Evolutionary conservation across 2,888 invertebrate species (phyloP).

Genomic region (Agrochola macilenta): DNA sequence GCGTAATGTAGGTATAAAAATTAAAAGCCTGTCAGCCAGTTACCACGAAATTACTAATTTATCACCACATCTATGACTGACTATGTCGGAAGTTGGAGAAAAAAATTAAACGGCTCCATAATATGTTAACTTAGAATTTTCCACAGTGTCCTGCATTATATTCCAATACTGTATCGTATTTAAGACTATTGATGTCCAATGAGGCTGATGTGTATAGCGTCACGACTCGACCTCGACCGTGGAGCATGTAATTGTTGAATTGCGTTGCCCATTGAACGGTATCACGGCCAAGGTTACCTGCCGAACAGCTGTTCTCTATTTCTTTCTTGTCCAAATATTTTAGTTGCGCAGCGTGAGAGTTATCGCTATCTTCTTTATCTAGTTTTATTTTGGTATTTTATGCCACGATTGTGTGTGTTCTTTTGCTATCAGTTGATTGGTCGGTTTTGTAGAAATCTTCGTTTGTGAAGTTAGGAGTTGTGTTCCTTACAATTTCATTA

Average conservation of each 20-base stretch:
- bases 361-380: slow-evolving; percentile 50
- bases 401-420: slow-evolving; percentile 4
- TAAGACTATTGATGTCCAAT: slow-evolving; percentile 55
- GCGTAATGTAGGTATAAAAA: slow-evolving; percentile 2
- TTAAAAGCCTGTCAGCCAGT: not conserved
- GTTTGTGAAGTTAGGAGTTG: not conserved
- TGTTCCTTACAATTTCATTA: not conserved
- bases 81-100: not conserved
- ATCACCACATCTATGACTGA: slow-evolving; percentile 19
- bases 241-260: slow-evolving; percentile 86
- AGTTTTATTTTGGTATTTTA: slow-evolving; percentile 43
- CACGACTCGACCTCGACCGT: slow-evolving; percentile 82
- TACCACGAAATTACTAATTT: slow-evolving; percentile 21
- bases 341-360: slow-evolving; percentile 64
- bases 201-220: slow-evolving; percentile 66
- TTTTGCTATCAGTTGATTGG: slow-evolving; percentile 34
- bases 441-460: not conserved
- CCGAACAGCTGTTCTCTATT: slow-evolving; percentile 78
- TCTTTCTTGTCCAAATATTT: slow-evolving; percentile 67
- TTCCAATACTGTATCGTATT: slow-evolving; percentile 42
- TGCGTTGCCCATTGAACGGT: slow-evolving; percentile 80
- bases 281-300: slow-evolving; percentile 87
- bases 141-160: slow-evolving; percentile 35
- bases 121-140: slow-evolving; percentile 32
- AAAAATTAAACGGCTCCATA: slow-evolving; percentile 14